A percentile compares a stretch with the other conserved stretches of the same genome.
These are phyloP conservation scores for Chrysaora quinquecirrha DNA, from an alignment of 30 jellyfish, hydroid and myxozoan genomes.

Conservation along the genomic window DNA sequence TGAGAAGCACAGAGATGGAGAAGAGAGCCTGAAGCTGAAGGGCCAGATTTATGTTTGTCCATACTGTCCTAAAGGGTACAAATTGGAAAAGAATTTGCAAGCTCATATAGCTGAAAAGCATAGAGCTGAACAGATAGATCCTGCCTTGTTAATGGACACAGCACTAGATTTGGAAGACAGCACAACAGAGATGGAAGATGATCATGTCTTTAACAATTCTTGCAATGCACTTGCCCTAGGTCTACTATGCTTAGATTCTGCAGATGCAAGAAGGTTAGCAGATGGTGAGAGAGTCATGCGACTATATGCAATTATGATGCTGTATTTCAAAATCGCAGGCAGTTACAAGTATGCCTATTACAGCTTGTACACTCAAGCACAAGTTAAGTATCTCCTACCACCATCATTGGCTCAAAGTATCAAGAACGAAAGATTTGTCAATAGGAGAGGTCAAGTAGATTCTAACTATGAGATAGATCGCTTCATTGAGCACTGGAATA, in stretches of 20 bases:
- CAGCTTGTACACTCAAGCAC: slow-evolving; percentile 35
- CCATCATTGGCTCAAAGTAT: slow-evolving; percentile 18
- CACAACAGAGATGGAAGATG: slow-evolving; percentile 18
- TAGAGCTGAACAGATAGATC: too few relatives aligned
- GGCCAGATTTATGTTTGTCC: not conserved
- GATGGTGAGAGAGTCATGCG: slow-evolving; percentile 33
- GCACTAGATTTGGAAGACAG: not conserved
- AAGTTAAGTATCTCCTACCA: slow-evolving; percentile 29
- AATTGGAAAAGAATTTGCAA: not conserved
- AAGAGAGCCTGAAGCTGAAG: not conserved
- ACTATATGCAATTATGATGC: slow-evolving; percentile 38
- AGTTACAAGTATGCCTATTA: not conserved
- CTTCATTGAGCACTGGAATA: slow-evolving; percentile 28
- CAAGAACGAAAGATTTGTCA: slow-evolving; percentile 26
- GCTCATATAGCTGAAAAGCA: not conserved
- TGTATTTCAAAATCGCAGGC: slow-evolving; percentile 9
- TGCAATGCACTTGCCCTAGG: slow-evolving; percentile 48
- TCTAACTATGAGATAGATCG: slow-evolving; percentile 24
- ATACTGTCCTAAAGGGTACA: not conserved
- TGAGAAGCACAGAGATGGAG: slow-evolving; percentile 27
- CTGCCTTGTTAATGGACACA: too few relatives aligned
- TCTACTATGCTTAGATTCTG: slow-evolving; percentile 20
- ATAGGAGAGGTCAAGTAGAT: slow-evolving; percentile 18
- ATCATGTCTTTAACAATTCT: slow-evolving; percentile 33
- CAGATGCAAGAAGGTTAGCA: slow-evolving; percentile 37